Evolutionary conservation across 2,888 invertebrate genomes (phyloP), one percentile per base, ranked within the genome.

Genomic region (Anagyrus pseudococci): DNA sequence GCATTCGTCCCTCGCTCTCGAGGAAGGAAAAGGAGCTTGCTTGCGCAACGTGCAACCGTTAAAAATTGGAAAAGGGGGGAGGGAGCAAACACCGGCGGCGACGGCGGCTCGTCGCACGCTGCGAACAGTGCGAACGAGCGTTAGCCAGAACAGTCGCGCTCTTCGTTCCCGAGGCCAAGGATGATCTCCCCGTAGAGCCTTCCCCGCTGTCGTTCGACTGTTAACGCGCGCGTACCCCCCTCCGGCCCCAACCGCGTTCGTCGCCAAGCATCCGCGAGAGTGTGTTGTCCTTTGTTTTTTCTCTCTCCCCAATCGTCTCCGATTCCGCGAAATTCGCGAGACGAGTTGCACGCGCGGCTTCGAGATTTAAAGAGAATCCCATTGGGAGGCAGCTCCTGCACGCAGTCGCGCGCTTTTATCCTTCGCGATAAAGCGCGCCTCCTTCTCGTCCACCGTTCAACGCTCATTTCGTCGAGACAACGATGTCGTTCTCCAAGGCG

Each of bases 401-500:
- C n/a, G n/a, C n/a, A 43, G n/a, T 8, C 6, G 23, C 20, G 46
- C 8, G 20, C n/a, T 8, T 3, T 22, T 37, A 22, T 7, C 6
- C 25, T 7, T 41, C 8, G 13, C 17, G 7, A 19, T 2, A 10
- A 8, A 17, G 25, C 10, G 13, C 43, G 44, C 20, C 15, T 4
- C 43, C 17, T 4, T 29, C 29, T 29, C 29, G 29, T 29, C 29
- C 29, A 7, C 6, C 4, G 10, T 7, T 29, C 4, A 29, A 7
- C 15, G 1, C n/a, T 33, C 3, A 3, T 33, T 3, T 17, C 15
- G 13, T 3, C 19, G 7, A 13, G 13, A 20, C 19, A 23, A 49
- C 19, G 4, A 85, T 85, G 85, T 84, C 85, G 47, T 86, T 86
- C 73, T 82, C 85, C n/a, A 84, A 84, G 75, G 85, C 86, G 1